phyloP scores from a whole-genome alignment of 2,888 invertebrate species.

The Galerucella nymphaeae region DNA sequence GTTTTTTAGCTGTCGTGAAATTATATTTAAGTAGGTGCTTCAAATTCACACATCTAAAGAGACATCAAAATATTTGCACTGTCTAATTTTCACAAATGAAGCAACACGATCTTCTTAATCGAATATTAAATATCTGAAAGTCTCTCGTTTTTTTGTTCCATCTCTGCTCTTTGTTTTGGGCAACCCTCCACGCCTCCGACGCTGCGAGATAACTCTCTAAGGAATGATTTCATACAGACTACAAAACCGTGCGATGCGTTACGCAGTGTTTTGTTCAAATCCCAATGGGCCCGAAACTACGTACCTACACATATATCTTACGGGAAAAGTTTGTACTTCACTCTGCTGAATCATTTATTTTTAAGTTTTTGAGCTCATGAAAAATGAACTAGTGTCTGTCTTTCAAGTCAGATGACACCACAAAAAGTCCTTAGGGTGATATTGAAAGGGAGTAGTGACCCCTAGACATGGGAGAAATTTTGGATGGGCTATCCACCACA shows the following conservation, averaged over 20 bases:
- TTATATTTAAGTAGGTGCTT: no score
- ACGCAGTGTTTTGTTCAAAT: constrained; percentile 39
- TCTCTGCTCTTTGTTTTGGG: not conserved
- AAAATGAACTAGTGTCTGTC: constrained; percentile 24
- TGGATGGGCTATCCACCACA: not conserved
- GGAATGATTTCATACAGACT: constrained; percentile 50
- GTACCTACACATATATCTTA: constrained; percentile 17
- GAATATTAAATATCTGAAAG: not conserved
- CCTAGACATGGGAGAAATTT: not conserved
- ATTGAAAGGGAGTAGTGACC: not conserved
- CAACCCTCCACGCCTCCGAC: not conserved
- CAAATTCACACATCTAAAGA: no score
- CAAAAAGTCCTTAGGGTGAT: constrained; percentile 13
- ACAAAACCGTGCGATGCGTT: constrained; percentile 47
- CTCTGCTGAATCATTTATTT: constrained; percentile 32
- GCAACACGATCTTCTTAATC: no score
- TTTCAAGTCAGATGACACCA: constrained; percentile 13
- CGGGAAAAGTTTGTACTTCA: constrained; percentile 23
- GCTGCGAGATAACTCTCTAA: constrained; percentile 30
- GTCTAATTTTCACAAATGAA: no score
- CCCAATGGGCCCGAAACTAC: constrained; percentile 30
- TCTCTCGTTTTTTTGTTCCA: not conserved
- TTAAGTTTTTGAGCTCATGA: constrained; percentile 29
- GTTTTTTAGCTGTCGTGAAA: no score
- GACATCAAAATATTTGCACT: no score